These are phyloP conservation scores for Pseudomyrmex sp. DNA, from an alignment of 1,140 invertebrate species.

Conservation along the genomic window DNA sequence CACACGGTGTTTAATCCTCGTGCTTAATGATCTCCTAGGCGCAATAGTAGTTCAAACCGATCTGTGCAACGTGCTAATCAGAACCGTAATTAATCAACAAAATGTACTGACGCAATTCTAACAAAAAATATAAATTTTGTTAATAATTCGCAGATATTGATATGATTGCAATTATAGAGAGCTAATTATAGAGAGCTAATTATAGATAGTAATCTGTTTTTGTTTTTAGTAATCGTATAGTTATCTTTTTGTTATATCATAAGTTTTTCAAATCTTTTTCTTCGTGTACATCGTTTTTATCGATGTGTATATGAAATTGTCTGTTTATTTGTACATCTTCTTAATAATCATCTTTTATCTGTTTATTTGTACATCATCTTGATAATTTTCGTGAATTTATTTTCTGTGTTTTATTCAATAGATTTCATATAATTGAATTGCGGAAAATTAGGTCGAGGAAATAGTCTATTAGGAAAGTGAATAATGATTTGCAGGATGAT, in stretches of 20 bases:
- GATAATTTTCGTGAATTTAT: background rate
- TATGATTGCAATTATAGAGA: background rate
- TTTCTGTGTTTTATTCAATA: background rate
- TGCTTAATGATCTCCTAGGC: conserved; percentile 68
- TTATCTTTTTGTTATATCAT: background rate
- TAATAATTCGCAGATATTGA: background rate
- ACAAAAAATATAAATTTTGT: background rate
- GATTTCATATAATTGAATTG: background rate
- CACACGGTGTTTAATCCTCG: conserved; percentile 61
- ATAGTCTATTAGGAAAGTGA: conserved; percentile 25
- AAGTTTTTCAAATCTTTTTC: background rate
- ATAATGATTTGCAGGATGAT: conserved; percentile 40
- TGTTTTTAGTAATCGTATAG: background rate
- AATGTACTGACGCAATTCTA: background rate
- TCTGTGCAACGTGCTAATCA: conserved; percentile 42
- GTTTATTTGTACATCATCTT: background rate
- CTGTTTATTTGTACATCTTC: background rate
- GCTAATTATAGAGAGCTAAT: background rate
- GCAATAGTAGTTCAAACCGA: conserved; percentile 48
- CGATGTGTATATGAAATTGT: too few relatives aligned
- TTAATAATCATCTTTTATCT: too few relatives aligned
- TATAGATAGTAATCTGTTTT: background rate
- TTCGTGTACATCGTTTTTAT: background rate
- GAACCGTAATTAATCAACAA: conserved; percentile 25
- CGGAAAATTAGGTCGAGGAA: conserved; percentile 19